Conservation (phyloP, 2,888 invertebrate species). For the Xylota sylvarum region DNA sequence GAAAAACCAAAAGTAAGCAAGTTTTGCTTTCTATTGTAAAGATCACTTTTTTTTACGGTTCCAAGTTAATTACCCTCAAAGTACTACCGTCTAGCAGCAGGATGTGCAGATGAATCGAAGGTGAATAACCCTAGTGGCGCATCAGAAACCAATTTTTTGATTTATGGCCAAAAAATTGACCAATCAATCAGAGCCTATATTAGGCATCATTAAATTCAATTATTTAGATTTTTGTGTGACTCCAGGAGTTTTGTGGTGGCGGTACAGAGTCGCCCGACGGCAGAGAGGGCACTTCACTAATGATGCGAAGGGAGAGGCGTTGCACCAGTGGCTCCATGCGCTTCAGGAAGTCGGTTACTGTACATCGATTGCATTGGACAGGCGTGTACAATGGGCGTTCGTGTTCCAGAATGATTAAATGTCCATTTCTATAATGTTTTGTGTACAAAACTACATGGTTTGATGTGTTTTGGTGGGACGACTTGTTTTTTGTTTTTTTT, state of each 20-base stretch:
- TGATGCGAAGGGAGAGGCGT: slow-evolving; percentile 53
- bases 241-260: background rate
- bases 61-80: slow-evolving; percentile 21
- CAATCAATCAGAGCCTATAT: slow-evolving; percentile 77
- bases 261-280: slow-evolving; percentile 6
- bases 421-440: slow-evolving; percentile 70
- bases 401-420: slow-evolving; percentile 76
- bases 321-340: slow-evolving; percentile 45
- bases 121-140: slow-evolving; percentile 53
- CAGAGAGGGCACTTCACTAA: slow-evolving; percentile 38
- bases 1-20: slow-evolving; percentile 57
- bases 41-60: slow-evolving; percentile 35
- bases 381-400: slow-evolving; percentile 52
- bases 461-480: slow-evolving; percentile 13
- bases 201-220: slow-evolving; percentile 78
- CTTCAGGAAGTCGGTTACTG: slow-evolving; percentile 69
- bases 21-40: slow-evolving; percentile 70
- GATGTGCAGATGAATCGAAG: slow-evolving; percentile 42
- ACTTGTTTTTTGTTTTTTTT: slow-evolving; percentile 10
- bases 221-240: slow-evolving; percentile 45
- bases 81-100: slow-evolving; percentile 3
- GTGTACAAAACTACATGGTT: slow-evolving; percentile 41
- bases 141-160: slow-evolving; percentile 40
- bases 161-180: slow-evolving; percentile 73
- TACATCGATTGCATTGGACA: slow-evolving; percentile 45